Evolutionary conservation across 2,113 vertebrate species (phyloP).

Genomic region (Myotis yumanensis): DNA sequence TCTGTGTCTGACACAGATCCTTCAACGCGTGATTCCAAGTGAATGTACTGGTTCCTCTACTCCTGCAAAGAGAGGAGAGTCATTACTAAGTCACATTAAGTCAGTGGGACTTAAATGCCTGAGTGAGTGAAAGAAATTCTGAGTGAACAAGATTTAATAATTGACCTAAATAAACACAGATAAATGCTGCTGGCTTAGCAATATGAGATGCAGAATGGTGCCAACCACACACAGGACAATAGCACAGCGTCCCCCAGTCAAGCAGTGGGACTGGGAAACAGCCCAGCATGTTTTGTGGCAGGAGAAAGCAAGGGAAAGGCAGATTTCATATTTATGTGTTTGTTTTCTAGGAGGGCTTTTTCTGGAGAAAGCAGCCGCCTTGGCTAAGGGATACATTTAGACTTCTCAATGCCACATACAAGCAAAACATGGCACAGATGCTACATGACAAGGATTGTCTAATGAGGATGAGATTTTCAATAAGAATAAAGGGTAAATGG

Average conservation of each 20-base stretch:
- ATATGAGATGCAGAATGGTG: neutral
- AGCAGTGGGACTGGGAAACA: too few relatives aligned
- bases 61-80: neutral
- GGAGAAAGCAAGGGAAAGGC: neutral
- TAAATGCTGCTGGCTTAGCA: neutral
- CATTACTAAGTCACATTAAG: neutral
- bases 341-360: conserved; percentile 21
- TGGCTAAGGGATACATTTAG: conserved; percentile 63
- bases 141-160: too few relatives aligned
- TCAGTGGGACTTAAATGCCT: neutral
- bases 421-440: conserved; percentile 19
- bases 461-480: conserved; percentile 63
- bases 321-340: neutral
- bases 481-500: neutral
- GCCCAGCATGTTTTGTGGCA: neutral
- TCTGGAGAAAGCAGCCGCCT: neutral
- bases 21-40: neutral
- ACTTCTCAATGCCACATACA: neutral
- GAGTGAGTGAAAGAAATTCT: neutral
- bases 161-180: too few relatives aligned
- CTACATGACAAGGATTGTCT: neutral
- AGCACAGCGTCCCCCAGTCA: neutral
- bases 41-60: neutral
- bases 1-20: neutral
- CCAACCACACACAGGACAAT: too few relatives aligned